These are phyloP conservation scores for Adineta ricciae DNA, from an alignment of 2,888 invertebrate species.

Conservation along the genomic window DNA sequence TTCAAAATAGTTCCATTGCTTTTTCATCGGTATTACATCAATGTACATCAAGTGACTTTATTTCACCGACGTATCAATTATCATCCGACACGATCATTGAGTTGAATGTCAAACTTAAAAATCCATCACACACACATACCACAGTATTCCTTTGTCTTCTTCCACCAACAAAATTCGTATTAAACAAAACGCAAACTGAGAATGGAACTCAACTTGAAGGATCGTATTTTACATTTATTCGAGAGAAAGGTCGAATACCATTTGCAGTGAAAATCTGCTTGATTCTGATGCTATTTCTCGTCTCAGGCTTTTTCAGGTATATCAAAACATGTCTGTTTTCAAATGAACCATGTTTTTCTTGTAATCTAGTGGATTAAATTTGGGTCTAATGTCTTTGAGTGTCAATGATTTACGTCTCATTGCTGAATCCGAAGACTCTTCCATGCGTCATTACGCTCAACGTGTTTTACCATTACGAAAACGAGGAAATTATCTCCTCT, in stretches of 20 bases:
- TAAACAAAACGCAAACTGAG: not conserved
- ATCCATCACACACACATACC: not conserved
- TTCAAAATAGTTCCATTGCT: not conserved
- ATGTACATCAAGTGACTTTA: not conserved
- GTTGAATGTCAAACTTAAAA: not conserved
- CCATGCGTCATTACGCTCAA: constrained; percentile 62
- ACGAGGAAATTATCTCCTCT: constrained; percentile 81
- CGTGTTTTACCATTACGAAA: constrained; percentile 79
- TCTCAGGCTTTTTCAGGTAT: constrained; percentile 46
- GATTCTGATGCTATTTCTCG: not conserved
- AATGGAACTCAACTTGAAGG: not conserved
- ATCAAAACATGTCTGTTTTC: not conserved
- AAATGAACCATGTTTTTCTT: not conserved
- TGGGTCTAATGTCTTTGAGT: constrained; percentile 90
- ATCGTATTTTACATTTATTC: not conserved
- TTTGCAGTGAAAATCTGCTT: not conserved
- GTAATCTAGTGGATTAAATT: constrained; percentile 77
- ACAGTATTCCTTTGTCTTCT: not conserved
- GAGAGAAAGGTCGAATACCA: not conserved
- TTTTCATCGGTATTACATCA: not conserved
- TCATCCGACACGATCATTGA: not conserved
- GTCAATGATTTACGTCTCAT: constrained; percentile 86
- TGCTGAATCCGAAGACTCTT: not conserved
- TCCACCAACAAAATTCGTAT: too few relatives aligned
- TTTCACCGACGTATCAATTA: not conserved